Base-by-base conservation (phyloP, 2,888 invertebrate species). In the Scaptomyza cyrtandrae region DNA sequence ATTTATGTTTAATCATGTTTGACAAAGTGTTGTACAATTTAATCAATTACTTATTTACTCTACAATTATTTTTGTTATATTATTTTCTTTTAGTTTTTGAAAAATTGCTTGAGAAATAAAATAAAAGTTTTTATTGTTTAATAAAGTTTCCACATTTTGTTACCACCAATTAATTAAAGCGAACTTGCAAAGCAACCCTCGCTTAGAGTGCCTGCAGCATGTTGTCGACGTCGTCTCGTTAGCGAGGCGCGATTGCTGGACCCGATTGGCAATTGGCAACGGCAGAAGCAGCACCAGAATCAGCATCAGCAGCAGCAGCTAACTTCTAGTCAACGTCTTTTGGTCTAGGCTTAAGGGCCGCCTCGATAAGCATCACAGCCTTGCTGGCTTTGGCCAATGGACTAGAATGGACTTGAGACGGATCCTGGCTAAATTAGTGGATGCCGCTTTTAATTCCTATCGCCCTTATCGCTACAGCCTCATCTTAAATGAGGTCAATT, bases 401-500 rank as follows among this genome's bases (percentile, higher is more conserved):
- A 9, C 2, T 9, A 3, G 33, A 33, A 9, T 9, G 33, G 14
- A 14, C 39, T 39, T 14, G 14, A 24, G 50, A 69, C 55, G 39
- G 59, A 39, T 70, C 61, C 62, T 59, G 65, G 67, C 85, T 88
- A 83, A 88, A 88, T 83, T 83, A 83, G 87, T 87, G 89, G 89
- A 86, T 86, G 88, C 89, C 85, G 84, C 89, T 84, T 88, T 83
- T 88, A 83, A 83, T 83, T 88, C 81, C 87, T 80, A 78, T 86
- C 85, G 64, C 11, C 43, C 78, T 83, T 86, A 83, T 88, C 83
- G 58, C 49, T 52, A 46, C 74, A 48, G 66, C 67, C 74, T 46
- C 87, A 89, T 87, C 88, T 89, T 81, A 88, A 89, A 89, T 82
- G 86, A 89, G 89, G 89, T 89, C 88, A 85, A 85, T 85, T 86